A percentile compares a stretch with the other conserved stretches of the same genome.
phyloP scores from a whole-genome alignment of 2,113 vertebrate genomes.

The Oceanites oceanicus region DNA sequence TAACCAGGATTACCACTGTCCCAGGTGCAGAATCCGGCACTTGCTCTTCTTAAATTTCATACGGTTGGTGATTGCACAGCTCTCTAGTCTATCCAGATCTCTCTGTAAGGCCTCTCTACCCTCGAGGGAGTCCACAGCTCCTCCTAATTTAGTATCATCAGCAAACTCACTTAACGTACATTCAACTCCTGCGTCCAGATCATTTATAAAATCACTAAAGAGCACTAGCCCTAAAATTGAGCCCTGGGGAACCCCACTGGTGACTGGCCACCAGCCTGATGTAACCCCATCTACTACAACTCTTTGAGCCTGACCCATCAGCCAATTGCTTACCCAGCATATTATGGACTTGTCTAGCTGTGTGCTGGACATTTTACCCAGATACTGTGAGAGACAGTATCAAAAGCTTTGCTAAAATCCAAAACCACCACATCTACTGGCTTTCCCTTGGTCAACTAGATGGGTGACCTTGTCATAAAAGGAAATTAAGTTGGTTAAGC shows the following conservation, averaged over 20 bases:
- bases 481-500: background rate
- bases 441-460: background rate
- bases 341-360: background rate
- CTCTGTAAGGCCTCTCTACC: background rate
- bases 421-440: no score
- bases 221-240: background rate
- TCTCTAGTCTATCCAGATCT: background rate
- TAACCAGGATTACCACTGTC: background rate
- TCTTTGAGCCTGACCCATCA: accelerated
- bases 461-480: background rate
- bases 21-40: background rate
- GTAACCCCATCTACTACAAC: background rate
- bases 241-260: background rate
- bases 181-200: accelerated
- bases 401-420: no score
- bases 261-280: background rate
- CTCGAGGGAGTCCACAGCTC: background rate
- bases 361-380: background rate
- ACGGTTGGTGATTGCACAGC: background rate
- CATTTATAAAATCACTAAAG: background rate
- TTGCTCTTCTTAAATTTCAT: background rate
- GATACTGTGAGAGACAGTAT: no score
- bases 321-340: background rate
- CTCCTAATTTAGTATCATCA: background rate
- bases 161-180: background rate